phyloP scores from a whole-genome alignment of 2,113 vertebrate species.

The Strix uralensis region DNA sequence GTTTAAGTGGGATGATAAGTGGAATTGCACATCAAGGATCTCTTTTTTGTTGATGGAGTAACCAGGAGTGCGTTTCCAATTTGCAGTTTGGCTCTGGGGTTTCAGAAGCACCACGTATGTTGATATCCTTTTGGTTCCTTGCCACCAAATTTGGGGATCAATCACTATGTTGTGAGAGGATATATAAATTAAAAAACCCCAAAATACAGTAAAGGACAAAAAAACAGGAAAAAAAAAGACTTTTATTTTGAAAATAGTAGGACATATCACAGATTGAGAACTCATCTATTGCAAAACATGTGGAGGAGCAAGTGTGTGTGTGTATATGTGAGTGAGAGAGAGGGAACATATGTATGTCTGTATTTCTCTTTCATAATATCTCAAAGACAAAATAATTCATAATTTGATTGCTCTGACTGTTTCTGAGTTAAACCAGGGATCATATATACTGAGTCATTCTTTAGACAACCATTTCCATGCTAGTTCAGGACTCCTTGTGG shows the following conservation, averaged over 20 bases:
- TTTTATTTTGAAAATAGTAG: background rate
- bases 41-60: conserved; percentile 49
- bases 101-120: conserved; percentile 44
- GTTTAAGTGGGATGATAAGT: conserved; percentile 50
- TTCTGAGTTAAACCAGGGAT: conserved; percentile 17
- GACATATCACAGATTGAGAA: background rate
- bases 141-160: conserved; percentile 51
- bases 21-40: conserved; percentile 62
- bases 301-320: background rate
- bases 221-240: rapidly evolving
- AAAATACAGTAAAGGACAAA: background rate
- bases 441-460: background rate
- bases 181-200: background rate
- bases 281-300: background rate
- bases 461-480: background rate
- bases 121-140: conserved; percentile 36
- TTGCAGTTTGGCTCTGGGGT: conserved; percentile 55
- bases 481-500: background rate
- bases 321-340: background rate
- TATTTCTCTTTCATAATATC: background rate
- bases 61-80: conserved; percentile 64
- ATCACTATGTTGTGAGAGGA: background rate
- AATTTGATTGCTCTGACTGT: background rate
- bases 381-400: conserved; percentile 2
- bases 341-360: background rate